Evolutionary conservation across 1,140 invertebrate genomes (phyloP), one percentile per base, ranked within the genome.

Genomic region (Achroia grisella): DNA sequence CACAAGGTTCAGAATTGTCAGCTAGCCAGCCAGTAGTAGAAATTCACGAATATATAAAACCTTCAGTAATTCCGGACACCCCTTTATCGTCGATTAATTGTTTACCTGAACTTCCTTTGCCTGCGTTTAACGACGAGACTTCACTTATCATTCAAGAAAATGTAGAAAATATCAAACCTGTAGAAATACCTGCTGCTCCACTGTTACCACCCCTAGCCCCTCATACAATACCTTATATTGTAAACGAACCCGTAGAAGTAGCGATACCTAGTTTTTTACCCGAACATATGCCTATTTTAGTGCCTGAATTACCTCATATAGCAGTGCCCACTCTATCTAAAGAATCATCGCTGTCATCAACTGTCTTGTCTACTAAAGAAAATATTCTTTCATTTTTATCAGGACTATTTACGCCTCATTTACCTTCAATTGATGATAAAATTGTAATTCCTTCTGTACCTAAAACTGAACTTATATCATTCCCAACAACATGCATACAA

Each of bases 401-500:
- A 23, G 6, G 6, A 23, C 6, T 23, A 23, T 23, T 23, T 23
- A 6, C 6, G 2, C 17, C 2, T 23, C 17, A 23, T 23, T 23
- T 6, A 23, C 6, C 17, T 23, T 23, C 17, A 6, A 23, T 23
- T 23, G 6, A 23, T 23, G 6, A 23, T 23, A 23, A 23, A 6
- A 6, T 6, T n/a, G n/a, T n/a, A n/a, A n/a, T n/a, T n/a, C n/a
- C n/a, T n/a, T n/a, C n/a, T n/a, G n/a, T n/a, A n/a, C n/a, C n/a
- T n/a, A n/a, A n/a, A n/a, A n/a, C n/a, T n/a, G n/a, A n/a, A n/a
- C n/a, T n/a, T 8, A 14, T 36, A 15, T 36, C 34, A 15, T 36
- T 36, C 10, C 34, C 34, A 9, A 51, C 44, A 13, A 5, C 37
- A 10, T 55, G 51, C 12, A 53, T 43, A 6, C 52, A 60, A 34